A percentile compares a stretch with the other conserved stretches of the same genome.
Evolutionary conservation across 2,888 invertebrate genomes (phyloP).

Genomic region (Xanthorhoe designata): DNA sequence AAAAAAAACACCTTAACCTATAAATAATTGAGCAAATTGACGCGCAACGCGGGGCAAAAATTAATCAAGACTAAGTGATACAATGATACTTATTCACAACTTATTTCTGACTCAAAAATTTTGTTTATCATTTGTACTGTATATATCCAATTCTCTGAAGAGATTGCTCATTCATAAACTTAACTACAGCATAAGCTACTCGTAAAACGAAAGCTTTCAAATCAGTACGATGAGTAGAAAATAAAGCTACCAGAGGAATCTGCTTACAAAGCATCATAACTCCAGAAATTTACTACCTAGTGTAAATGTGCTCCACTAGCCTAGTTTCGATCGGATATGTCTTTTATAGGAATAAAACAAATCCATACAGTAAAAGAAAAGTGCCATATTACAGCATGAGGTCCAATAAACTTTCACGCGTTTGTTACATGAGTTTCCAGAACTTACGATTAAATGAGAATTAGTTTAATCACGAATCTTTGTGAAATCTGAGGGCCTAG

Average conservation of each 20-base stretch:
- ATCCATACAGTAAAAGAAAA: not conserved
- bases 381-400: not conserved
- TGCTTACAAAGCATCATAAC: slow-evolving; percentile 2
- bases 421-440: not conserved
- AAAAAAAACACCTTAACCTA: too few species aligned
- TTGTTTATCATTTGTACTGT: too few species aligned
- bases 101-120: too few species aligned
- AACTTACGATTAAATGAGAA: too few species aligned
- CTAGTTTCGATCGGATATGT: not conserved
- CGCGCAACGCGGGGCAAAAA: not conserved
- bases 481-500: too few species aligned
- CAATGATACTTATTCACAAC: not conserved
- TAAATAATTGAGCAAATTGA: not conserved
- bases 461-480: too few species aligned
- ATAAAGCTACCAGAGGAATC: not conserved
- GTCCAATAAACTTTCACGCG: not conserved
- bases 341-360: not conserved
- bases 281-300: not conserved
- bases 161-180: too few species aligned
- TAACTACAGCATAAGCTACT: not conserved
- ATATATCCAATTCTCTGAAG: too few species aligned
- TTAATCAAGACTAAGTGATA: not conserved
- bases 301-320: not conserved
- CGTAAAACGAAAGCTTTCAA: not conserved
- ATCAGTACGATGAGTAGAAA: slow-evolving; percentile 1